Evolutionary conservation across 2,888 invertebrate genomes (phyloP), one percentile per base, ranked within the genome.

Genomic region (Eristalis arbustorum): DNA sequence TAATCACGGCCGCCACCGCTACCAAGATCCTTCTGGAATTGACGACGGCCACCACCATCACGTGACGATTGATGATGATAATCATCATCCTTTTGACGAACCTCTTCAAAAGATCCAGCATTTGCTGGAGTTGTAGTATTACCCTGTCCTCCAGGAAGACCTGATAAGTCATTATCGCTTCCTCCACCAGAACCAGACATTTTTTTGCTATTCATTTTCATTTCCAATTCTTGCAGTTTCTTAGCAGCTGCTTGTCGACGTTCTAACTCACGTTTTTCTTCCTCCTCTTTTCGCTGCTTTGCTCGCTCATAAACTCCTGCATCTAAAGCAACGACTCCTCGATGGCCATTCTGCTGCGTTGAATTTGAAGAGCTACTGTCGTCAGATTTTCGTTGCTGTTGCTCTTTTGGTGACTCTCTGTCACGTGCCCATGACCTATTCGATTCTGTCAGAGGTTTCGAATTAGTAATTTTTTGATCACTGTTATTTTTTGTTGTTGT

Each of bases 241-340:
- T 96, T 96, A 57, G 94, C 94, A 2, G 92, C 92, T 25, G 92
- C 93, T 91, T 93, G 94, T 89, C 95, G 95, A 14, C 94, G 94
- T 90, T 96, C 95, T 89, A 94, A 94, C 89, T 94, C 96, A 59
- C 96, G 94, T 87, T 97, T 96, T 90, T 98, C 98, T 91, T 98
- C 98, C 90, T 98, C 97, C 90, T 98, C 97, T 89, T 97, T 96
- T 34, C 97, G 95, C 91, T 96, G 96, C 75, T 96, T 95, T 0
- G 97, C 98, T 34, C 97, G 94, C 89, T 97, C 97, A 18, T 97
- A 96, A 0, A 96, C 96, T 77, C 95, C 95, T 11, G 96, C 96
- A 67, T 97, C 95, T 90, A 91, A 93, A 94, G 92, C 90, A 69
- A 92, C 96, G 95, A 69, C 96, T 94, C 69, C 90, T 88, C 92